phyloP scores from a whole-genome alignment of 2,888 invertebrate species.

The Camponotus fellah region DNA sequence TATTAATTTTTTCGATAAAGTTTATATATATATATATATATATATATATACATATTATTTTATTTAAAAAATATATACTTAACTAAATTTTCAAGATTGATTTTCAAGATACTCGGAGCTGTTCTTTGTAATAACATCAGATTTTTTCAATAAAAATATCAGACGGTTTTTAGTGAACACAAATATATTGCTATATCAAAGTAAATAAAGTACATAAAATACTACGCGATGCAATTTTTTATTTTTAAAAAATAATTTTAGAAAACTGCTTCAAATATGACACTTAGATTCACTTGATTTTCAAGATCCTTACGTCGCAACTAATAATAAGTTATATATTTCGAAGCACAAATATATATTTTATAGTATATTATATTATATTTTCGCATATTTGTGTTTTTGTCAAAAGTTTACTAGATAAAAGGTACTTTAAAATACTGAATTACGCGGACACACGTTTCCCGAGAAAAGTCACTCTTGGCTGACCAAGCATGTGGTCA shows the following conservation, averaged over 20 bases:
- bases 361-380: no score
- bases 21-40: background rate
- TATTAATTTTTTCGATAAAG: background rate
- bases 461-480: slow-evolving; percentile 19
- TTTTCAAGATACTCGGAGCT: background rate
- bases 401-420: slow-evolving; percentile 5
- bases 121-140: background rate
- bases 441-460: slow-evolving; percentile 11
- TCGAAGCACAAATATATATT: background rate
- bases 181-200: background rate
- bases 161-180: background rate
- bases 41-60: slow-evolving; percentile 10
- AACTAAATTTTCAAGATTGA: background rate
- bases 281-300: background rate
- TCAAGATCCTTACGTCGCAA: background rate
- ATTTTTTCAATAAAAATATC: background rate
- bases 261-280: background rate
- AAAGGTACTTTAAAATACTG: background rate
- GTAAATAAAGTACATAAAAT: background rate
- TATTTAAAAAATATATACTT: background rate
- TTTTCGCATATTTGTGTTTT: background rate
- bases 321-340: background rate
- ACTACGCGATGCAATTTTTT: background rate
- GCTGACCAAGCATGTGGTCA: slow-evolving; percentile 41
- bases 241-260: background rate